Evolutionary conservation across 2,797 vertebrate species (phyloP), one percentile per base, ranked within the genome.

Genomic region (Pempheris klunzingeri): DNA sequence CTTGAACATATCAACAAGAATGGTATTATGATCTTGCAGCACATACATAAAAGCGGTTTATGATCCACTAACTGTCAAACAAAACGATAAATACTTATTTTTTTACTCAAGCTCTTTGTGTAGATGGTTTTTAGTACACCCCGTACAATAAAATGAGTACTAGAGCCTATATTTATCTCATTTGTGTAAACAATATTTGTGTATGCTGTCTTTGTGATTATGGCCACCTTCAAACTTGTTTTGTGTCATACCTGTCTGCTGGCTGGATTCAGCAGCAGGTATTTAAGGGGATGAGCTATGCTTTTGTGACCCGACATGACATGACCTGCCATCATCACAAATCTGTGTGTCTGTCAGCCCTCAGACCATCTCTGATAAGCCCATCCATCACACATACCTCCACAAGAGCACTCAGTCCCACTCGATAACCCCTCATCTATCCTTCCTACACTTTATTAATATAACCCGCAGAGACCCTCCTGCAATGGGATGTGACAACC

Each of bases 301-400:
- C 34, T 55, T 43, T 66, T 10, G 38, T 36, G 61, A 68, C 57
- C 59, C 65, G 70, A 50, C 68, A 15, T 62, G 70, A 62, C 63
- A 52, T 38, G 69, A 72, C 54, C 67, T 65, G 47, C 54, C 77
- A 78, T 84, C 69, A 81, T 80, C 63, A 78, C 76, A 73, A 67
- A 86, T 82, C 67, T 78, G 55, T 68, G 32, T 68, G 57, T 81
- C 60, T 80, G 53, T 89, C 80, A 82, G 49, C 71, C 60, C 64
- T 62, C 46, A 65, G 61, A 67, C 78, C 70, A 69, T 64, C 71
- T 70, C 58, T 62, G 74, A 72, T 71, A 67, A 63, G 6, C 8
- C 60, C 77, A 82, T 87, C 80, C 78, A 87, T 90, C 85, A 87
- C 63, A 63, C 49, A 76, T 46, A 76, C 39, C 60, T 60, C 80